These are phyloP conservation scores for Pterostichus madidus DNA, from an alignment of 2,888 invertebrate species.

Conservation along the genomic window DNA sequence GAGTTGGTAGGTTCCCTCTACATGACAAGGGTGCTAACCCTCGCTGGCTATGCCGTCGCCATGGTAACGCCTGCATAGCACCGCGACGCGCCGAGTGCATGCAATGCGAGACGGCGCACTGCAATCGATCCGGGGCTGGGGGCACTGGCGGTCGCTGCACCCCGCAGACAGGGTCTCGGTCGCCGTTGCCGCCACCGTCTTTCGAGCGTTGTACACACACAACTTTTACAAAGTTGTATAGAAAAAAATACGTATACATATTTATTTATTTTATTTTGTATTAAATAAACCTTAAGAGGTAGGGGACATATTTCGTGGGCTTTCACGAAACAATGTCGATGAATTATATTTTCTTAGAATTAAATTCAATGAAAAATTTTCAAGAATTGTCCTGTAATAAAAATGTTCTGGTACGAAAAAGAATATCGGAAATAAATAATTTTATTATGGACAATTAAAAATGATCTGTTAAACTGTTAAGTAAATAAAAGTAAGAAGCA, in stretches of 20 bases:
- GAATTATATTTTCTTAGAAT: no score
- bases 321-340: no score
- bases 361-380: no score
- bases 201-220: no score
- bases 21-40: conserved; percentile 20
- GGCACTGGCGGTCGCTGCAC: conserved; percentile 44
- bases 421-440: no score
- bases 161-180: conserved; percentile 10
- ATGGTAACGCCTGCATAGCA: conserved; percentile 69
- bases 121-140: conserved; percentile 58
- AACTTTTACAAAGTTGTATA: no score
- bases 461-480: no score
- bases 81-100: conserved; percentile 71
- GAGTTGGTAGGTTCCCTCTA: conserved; percentile 17
- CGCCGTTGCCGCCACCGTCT: no score
- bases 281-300: no score
- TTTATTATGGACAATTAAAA: no score
- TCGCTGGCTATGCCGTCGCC: conserved; percentile 75
- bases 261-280: background rate
- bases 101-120: conserved; percentile 52
- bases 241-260: no score
- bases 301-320: no score
- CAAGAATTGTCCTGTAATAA: background rate
- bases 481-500: background rate
- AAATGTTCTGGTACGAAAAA: background rate